These are phyloP conservation scores for Natator depressus DNA, from an alignment of 2,113 vertebrate genomes.

Conservation along the genomic window DNA sequence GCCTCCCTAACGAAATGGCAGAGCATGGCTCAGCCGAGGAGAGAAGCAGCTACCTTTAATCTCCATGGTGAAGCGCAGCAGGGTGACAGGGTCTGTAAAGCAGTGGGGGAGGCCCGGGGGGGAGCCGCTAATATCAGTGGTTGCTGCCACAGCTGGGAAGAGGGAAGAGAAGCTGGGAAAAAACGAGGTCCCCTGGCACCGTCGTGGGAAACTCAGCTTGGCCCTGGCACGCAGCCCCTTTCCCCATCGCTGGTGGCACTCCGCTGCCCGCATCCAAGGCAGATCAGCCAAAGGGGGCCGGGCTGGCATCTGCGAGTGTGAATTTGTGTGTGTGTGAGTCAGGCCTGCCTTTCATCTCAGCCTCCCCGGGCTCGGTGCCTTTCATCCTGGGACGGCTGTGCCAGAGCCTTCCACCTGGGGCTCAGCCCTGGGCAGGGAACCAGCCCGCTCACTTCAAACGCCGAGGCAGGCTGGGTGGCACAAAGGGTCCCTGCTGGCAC, in stretches of 20 bases:
- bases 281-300: neutral
- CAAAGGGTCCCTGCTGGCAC: neutral
- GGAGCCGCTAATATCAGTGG: neutral
- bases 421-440: neutral
- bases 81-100: neutral
- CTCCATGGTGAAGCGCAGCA: neutral
- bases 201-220: neutral
- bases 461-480: neutral
- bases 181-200: neutral
- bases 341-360: neutral
- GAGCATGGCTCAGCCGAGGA: neutral
- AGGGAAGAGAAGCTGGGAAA: neutral
- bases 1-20: neutral
- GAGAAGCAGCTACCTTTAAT: neutral
- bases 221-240: neutral
- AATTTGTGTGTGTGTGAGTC: neutral
- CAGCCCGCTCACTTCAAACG: neutral
- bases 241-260: neutral
- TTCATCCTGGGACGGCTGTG: neutral
- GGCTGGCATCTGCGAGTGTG: neutral
- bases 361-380: neutral
- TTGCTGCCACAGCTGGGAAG: neutral
- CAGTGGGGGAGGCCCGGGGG: no score
- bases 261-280: neutral
- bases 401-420: neutral